A percentile compares a stretch with the other conserved stretches of the same genome.
Evolutionary conservation across 2,113 vertebrate species (phyloP).

Genomic region (Tachysurus fulvidraco): DNA sequence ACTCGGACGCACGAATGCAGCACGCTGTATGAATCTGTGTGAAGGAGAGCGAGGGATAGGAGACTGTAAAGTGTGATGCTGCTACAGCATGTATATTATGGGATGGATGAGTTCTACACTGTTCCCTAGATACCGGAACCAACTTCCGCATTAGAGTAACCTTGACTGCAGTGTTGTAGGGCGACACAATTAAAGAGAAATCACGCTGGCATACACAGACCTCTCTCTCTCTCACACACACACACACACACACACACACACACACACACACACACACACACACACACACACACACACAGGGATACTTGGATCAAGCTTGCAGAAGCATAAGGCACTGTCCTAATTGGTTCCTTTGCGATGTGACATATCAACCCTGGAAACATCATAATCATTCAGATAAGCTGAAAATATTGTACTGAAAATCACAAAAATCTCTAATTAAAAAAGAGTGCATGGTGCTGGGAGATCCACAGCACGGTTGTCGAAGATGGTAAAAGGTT

Average conservation of each 20-base stretch:
- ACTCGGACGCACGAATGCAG: background rate
- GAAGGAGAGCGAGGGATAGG: background rate
- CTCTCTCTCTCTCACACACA: background rate
- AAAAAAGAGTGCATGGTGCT: background rate
- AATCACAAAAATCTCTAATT: background rate
- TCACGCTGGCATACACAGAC: conserved; percentile 8
- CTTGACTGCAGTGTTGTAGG: conserved; percentile 38
- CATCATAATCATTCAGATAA: conserved; percentile 5
- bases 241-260: background rate
- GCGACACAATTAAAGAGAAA: conserved; percentile 38
- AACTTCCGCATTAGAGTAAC: conserved; percentile 29
- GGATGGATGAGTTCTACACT: conserved; percentile 16
- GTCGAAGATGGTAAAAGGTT: background rate
- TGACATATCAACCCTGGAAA: conserved; percentile 7
- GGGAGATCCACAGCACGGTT: background rate
- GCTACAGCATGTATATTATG: conserved; percentile 21
- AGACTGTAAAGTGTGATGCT: background rate
- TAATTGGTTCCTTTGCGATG: conserved; percentile 22
- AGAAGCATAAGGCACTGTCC: background rate
- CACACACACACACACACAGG: conserved; percentile 14
- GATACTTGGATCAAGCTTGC: background rate
- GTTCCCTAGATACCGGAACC: conserved; percentile 32
- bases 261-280: too few species aligned
- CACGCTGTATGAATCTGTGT: background rate
- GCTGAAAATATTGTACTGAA: background rate